Conservation (phyloP, 2,888 invertebrate genomes). For the Meloe dianella region DNA sequence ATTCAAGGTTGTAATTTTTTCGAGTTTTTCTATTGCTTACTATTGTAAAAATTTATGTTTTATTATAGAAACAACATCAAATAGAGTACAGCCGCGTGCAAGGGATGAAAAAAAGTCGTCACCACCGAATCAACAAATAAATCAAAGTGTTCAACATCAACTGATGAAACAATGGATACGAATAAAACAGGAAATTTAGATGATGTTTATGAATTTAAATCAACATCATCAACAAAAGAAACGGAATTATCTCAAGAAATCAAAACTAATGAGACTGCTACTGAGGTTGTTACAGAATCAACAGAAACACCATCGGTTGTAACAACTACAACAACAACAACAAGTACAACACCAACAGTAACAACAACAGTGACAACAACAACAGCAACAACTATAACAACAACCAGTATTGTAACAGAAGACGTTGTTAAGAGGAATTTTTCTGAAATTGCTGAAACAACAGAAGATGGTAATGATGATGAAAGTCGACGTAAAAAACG, state of each 20-base stretch:
- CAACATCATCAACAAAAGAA: conserved; percentile 62
- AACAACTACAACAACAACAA: conserved; percentile 17
- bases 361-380: neutral
- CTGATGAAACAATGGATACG: conserved; percentile 50
- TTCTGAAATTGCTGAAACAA: conserved; percentile 64
- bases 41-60: too few relatives aligned
- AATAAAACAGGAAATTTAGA: conserved; percentile 47
- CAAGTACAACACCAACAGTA: neutral
- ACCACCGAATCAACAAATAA: conserved; percentile 43
- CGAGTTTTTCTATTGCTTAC: too few relatives aligned
- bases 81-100: conserved; percentile 58
- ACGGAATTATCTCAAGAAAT: conserved; percentile 57
- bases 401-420: conserved; percentile 48
- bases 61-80: conserved; percentile 59
- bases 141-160: conserved; percentile 42
- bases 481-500: conserved; percentile 75
- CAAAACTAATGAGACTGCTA: conserved; percentile 32
- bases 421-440: conserved; percentile 56
- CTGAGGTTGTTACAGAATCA: conserved; percentile 53
- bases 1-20: conserved; percentile 6
- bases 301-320: neutral
- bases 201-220: conserved; percentile 67
- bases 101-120: conserved; percentile 66
- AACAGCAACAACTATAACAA: neutral
- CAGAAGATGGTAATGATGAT: conserved; percentile 71